Percentiles rank a stretch among this genome's conserved stretches.
These are phyloP conservation scores for Octodonta nipae DNA, from an alignment of 2,888 invertebrate genomes.

Conservation along the genomic window DNA sequence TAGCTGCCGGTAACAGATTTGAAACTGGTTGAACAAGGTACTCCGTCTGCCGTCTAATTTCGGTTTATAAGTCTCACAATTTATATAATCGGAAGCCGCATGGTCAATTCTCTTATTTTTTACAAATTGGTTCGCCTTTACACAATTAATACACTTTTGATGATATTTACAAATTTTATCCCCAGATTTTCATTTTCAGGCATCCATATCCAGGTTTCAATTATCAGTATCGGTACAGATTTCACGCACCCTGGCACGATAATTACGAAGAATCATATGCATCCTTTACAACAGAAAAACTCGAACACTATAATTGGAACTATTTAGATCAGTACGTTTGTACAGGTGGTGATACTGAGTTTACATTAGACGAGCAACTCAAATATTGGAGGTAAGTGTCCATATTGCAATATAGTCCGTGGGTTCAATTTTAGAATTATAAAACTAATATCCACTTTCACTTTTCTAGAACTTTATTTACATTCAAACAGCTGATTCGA, in stretches of 20 bases:
- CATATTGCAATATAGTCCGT: no score
- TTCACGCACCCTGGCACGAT: slow-evolving; percentile 83
- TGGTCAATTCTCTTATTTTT: background rate
- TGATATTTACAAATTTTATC: background rate
- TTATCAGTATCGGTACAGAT: slow-evolving; percentile 81
- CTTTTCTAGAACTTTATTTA: no score
- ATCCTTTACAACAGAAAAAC: slow-evolving; percentile 83
- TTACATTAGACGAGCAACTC: slow-evolving; percentile 69
- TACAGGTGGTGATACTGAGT: slow-evolving; percentile 81
- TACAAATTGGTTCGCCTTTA: no score
- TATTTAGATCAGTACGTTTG: slow-evolving; percentile 95
- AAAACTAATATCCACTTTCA: no score
- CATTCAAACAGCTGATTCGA: no score
- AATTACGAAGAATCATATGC: slow-evolving; percentile 91
- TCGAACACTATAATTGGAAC: slow-evolving; percentile 96
- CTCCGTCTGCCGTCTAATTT: no score
- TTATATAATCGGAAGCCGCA: no score
- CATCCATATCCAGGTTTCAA: slow-evolving; percentile 89
- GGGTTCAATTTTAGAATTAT: no score
- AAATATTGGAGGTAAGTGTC: slow-evolving; percentile 34
- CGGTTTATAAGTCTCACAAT: background rate
- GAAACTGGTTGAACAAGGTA: no score
- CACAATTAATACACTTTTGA: no score
- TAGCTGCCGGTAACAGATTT: background rate
- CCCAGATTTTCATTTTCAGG: slow-evolving; percentile 40